Evolutionary conservation across 1,140 invertebrate species (phyloP).

Genomic region (Orussus abietinus): DNA sequence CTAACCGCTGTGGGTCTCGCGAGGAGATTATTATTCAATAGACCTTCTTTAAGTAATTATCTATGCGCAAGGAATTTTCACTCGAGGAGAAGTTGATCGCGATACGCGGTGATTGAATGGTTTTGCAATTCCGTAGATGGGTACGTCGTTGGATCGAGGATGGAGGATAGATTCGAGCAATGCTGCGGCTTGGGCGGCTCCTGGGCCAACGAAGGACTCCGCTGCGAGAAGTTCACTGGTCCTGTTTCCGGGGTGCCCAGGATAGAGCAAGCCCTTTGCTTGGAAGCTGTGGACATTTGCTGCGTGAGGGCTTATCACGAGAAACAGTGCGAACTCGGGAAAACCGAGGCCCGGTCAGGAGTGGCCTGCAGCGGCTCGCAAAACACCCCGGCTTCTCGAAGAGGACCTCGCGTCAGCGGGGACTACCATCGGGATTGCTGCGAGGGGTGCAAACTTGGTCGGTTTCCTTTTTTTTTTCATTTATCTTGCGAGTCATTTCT

Average conservation of each 20-base stretch:
- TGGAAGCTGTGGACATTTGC: slow-evolving; percentile 54
- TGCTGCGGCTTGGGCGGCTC: slow-evolving; percentile 54
- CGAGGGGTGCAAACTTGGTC: slow-evolving; percentile 57
- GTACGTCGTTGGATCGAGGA: slow-evolving; percentile 22
- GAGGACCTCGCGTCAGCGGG: too few species aligned
- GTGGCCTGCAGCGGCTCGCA: slow-evolving; percentile 35
- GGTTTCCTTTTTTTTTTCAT: too few species aligned
- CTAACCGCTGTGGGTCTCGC: too few species aligned
- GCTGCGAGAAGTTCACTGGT: slow-evolving; percentile 49
- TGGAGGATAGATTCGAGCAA: slow-evolving; percentile 49
- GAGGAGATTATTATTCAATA: not conserved
- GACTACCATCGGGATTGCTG: slow-evolving; percentile 55
- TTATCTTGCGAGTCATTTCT: too few species aligned
- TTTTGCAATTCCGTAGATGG: too few species aligned
- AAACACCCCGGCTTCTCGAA: too few species aligned
- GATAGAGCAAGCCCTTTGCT: slow-evolving; percentile 51
- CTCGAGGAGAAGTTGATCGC: too few species aligned
- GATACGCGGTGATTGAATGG: too few species aligned
- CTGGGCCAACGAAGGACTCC: slow-evolving; percentile 51
- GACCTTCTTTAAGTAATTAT: not conserved
- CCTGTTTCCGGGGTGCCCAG: slow-evolving; percentile 47
- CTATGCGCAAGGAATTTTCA: too few species aligned
- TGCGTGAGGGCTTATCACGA: slow-evolving; percentile 47
- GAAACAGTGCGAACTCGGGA: slow-evolving; percentile 50
- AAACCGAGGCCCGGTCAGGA: slow-evolving; percentile 49